Percentiles rank a stretch among this genome's conserved stretches.
Evolutionary conservation across 2,113 vertebrate species (phyloP).

Genomic region (Arizona elegans): DNA sequence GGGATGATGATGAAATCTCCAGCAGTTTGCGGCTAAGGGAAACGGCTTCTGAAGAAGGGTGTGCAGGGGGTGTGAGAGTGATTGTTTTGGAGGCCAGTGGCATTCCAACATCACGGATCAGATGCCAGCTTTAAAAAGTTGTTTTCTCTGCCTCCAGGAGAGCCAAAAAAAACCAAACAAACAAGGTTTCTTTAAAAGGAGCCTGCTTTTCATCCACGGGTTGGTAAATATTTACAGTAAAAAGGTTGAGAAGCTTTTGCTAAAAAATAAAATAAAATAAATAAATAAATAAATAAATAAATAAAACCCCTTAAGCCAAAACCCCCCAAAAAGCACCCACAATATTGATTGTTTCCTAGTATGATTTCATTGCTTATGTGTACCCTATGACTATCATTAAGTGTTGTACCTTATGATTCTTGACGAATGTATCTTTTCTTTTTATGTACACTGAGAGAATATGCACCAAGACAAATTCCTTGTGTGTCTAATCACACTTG

Average conservation of each 20-base stretch:
- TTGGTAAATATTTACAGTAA: background rate
- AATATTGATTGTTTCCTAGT: no score
- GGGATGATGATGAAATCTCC: background rate
- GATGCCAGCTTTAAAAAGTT: background rate
- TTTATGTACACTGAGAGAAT: no score
- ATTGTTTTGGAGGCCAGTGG: background rate
- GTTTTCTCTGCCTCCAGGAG: background rate
- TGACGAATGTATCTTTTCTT: no score
- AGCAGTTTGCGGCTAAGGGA: background rate
- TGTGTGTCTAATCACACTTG: no score
- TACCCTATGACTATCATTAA: no score
- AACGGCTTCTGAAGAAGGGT: background rate
- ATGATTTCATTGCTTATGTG: no score
- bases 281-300: background rate
- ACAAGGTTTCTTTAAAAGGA: background rate
- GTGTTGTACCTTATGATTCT: no score
- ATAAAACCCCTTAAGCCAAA: background rate
- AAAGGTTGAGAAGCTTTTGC: background rate
- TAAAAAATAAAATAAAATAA: background rate
- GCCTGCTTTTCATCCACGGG: background rate
- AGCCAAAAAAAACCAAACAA: background rate
- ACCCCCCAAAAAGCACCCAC: no score
- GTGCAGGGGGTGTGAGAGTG: background rate
- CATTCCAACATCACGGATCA: background rate
- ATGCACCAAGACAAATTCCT: no score